Evolutionary conservation across 2,888 invertebrate genomes (phyloP).

Genomic region (Ochropleura plecta): DNA sequence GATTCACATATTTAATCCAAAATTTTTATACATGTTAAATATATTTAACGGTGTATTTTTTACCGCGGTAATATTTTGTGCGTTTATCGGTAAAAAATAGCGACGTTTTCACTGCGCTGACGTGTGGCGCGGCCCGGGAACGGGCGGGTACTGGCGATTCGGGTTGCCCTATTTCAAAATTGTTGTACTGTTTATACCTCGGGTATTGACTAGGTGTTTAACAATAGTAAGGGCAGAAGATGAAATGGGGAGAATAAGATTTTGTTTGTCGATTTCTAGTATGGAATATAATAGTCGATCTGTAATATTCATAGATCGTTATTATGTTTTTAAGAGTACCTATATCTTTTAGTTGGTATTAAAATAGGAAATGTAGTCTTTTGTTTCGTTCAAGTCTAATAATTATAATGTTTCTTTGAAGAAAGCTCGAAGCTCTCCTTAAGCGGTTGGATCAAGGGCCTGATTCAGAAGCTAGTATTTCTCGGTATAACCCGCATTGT

Average conservation of each 20-base stretch:
- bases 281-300: background rate
- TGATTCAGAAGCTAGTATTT: too few relatives aligned
- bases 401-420: too few relatives aligned
- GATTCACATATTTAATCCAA: conserved; percentile 23
- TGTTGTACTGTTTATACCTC: conserved; percentile 40
- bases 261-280: background rate
- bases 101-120: background rate
- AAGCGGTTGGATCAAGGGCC: too few relatives aligned
- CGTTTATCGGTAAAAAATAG: conserved; percentile 52
- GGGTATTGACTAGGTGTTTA: conserved; percentile 38
- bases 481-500: too few relatives aligned
- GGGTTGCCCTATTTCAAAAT: conserved; percentile 50
- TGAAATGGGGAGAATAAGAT: background rate
- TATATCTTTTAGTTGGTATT: background rate
- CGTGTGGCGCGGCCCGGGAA: conserved; percentile 74
- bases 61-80: conserved; percentile 59
- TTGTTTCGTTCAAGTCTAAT: background rate
- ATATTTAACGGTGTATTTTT: conserved; percentile 40
- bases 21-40: conserved; percentile 67
- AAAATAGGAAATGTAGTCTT: background rate
- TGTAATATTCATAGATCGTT: too few relatives aligned
- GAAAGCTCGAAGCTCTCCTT: too few relatives aligned
- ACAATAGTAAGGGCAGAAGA: background rate
- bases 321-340: background rate
- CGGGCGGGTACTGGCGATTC: conserved; percentile 83